Conservation (phyloP, 2,113 vertebrate species). For the Dryoscopus gambensis region DNA sequence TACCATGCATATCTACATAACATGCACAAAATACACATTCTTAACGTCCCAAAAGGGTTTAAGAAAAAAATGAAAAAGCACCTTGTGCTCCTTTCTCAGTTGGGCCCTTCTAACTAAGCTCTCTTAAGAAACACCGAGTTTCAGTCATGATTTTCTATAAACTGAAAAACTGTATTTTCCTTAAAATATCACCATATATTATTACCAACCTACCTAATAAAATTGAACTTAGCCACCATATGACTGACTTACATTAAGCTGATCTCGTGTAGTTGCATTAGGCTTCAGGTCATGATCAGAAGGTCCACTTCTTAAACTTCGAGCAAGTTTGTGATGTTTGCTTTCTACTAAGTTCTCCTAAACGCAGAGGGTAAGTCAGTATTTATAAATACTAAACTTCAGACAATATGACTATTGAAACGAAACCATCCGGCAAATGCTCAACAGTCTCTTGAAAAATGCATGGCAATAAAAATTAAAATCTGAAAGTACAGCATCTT, state of each 20-base stretch:
- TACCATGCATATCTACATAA: not conserved
- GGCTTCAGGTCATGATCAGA: constrained; percentile 98
- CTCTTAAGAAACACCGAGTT: not conserved
- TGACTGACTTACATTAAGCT: constrained; percentile 85
- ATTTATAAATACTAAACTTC: not conserved
- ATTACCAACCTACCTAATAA: not conserved
- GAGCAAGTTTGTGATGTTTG: constrained; percentile 97
- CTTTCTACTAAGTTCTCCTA: constrained; percentile 98
- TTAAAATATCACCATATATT: not conserved
- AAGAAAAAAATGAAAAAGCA: not conserved
- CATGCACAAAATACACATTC: not conserved
- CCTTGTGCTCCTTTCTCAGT: not conserved
- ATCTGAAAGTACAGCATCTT: not conserved
- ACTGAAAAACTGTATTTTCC: not conserved
- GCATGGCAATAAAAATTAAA: not conserved
- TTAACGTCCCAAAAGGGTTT: fast-evolving
- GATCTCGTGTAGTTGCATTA: constrained; percentile 93
- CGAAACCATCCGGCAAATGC: not conserved
- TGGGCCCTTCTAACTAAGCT: not conserved
- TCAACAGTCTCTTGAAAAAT: not conserved
- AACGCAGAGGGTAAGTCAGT: not conserved
- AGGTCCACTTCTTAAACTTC: constrained; percentile 94
- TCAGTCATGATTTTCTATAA: not conserved
- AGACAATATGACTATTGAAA: not conserved
- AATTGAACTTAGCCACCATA: not conserved